Evolutionary conservation across 2,888 invertebrate genomes (phyloP), one percentile per base, ranked within the genome.

Genomic region (Ephialtes manifestator): DNA sequence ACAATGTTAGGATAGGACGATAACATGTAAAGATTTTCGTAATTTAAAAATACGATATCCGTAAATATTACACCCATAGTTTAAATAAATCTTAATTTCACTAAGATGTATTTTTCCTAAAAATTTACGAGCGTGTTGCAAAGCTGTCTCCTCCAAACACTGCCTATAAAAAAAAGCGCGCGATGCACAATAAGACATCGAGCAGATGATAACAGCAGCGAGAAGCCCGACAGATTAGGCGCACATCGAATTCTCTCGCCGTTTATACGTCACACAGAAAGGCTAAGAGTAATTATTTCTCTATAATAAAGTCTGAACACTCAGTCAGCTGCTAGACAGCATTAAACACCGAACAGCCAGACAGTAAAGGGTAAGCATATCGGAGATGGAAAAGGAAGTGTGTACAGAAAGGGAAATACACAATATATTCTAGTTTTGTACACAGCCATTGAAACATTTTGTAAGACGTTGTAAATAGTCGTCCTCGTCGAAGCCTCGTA

Each of bases 261-360:
- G 7, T 5, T n/a, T 15, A 24, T 11, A 15, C 28, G 24, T 58
- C 11, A 5, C 28, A 24, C 55, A 24, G 11, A 58, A 24, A 28
- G 13, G 0, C 28, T 28, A 28, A 58, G 1, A 58, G 1, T 60
- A 18, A 31, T 11, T 43, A 31, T 63, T 53, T 39, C 18, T 63
- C 24, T 55, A 70, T 46, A 71, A 55, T 39, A 24, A 31, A 63
- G 51, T 65, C 63, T 31, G 15, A 13, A 82, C 71, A 72, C 65
- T 65, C 28, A 60, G 70, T 39, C 55, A 60, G 72, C 67, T 68
- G 65, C 74, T 79, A 79, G 46, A 68, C 68, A 79, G 60, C 68
- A 20, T 53, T 70, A 60, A 83, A 83, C 79, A 79, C 74, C 77
- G 24, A 83, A 63, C 83, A 83, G 83, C 78, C 83, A 83, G 58